Conservation (phyloP, 2,113 vertebrate genomes). For the Mola mola region DNA sequence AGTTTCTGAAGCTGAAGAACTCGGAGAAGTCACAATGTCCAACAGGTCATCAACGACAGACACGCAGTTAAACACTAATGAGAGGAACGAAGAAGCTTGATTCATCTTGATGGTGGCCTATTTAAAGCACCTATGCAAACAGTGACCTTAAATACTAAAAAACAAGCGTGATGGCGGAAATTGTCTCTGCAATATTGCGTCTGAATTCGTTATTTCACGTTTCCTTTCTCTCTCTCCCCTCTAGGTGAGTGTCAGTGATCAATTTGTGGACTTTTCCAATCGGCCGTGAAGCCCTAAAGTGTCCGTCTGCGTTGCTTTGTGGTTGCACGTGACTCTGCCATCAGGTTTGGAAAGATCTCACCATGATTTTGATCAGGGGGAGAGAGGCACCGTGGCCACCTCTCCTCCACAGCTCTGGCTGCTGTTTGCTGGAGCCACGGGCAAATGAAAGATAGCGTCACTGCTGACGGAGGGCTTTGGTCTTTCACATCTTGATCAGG, state of each 20-base stretch:
- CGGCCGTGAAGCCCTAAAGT: constrained; percentile 47
- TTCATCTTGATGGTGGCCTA: neutral
- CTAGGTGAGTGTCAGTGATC: constrained; percentile 76
- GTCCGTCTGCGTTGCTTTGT: constrained; percentile 38
- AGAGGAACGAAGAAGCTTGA: too few species aligned
- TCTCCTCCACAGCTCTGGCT: constrained; percentile 16
- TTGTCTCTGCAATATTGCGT: constrained; percentile 59
- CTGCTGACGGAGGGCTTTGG: constrained; percentile 19
- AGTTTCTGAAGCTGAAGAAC: too few species aligned
- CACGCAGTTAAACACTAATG: too few species aligned
- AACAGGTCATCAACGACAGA: too few species aligned
- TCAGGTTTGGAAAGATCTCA: constrained; percentile 72
- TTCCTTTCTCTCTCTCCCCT: constrained; percentile 37
- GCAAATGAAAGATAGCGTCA: constrained; percentile 60
- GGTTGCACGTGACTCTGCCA: constrained; percentile 47
- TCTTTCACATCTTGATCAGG: too few species aligned
- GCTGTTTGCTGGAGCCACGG: constrained; percentile 37
- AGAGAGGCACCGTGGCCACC: constrained; percentile 9
- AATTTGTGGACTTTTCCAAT: constrained; percentile 60
- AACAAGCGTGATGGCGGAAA: too few species aligned
- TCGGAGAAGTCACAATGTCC: too few species aligned
- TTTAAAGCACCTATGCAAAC: constrained; percentile 1
- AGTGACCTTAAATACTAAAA: constrained; percentile 33
- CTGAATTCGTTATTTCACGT: constrained; percentile 55
- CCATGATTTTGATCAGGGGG: constrained; percentile 63